Base-by-base conservation (phyloP, 2,888 invertebrate species). In the Venusia cambrica region DNA sequence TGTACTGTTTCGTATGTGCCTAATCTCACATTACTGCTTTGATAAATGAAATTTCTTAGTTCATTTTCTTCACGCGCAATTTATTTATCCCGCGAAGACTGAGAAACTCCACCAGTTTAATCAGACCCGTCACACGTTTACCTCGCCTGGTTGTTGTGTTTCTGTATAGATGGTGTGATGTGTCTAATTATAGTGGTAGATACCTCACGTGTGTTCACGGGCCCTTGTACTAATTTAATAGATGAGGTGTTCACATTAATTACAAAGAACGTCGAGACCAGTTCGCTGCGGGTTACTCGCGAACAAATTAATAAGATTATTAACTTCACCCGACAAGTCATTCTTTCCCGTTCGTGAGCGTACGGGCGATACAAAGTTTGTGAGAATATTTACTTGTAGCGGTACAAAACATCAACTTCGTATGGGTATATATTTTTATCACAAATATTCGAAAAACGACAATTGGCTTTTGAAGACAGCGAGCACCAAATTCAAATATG, bases 201-300 rank as follows among this genome's bases (percentile, higher is more conserved):
- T 60, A 56, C 52, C 54, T 63, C 73, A 74, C 71, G 73, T 75
- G 73, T 73, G 73, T 74, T 73, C 70, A 70, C 72, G 69, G 65
- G 76, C 75, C 73, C 76, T 78, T 74, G 61, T 70, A 73, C 79
- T 87, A 85, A 87, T 85, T 84, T 80, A 83, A 85, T 87, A 85
- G 75, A 85, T 81, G 84, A 85, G 85, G 85, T 87, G 87, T 81
- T 83, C 72, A 62, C 79, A 76, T 83, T 84, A 85, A 85, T 87
- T 81, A 85, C 83, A 81, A 85, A 81, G 83, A 81, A 84, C 75
- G 85, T 85, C 85, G 75, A 51, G 65, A 63, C 69, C 80, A 79
- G 69, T 65, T 68, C 67, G 68, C 74, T 67, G 73, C 69, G 74
- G 71, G 73, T 69, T 66, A 71, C 71, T 66, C 56, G 63, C 54